Percentiles rank a stretch among this genome's conserved stretches.
phyloP scores from a whole-genome alignment of 2,797 vertebrate genomes.

The Staurois parvus region DNA sequence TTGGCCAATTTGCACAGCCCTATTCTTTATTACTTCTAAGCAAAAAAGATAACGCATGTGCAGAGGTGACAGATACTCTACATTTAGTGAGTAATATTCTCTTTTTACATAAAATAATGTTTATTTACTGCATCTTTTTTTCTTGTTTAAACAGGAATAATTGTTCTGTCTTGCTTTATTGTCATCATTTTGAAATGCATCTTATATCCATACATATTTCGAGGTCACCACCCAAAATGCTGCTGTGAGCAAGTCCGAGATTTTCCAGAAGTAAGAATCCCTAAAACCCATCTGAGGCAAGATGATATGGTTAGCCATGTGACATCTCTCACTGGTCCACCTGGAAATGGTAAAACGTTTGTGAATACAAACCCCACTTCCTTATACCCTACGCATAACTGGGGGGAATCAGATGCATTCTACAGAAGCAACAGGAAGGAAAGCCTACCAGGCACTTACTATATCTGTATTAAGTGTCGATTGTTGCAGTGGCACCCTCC shows the following conservation, averaged over 20 bases:
- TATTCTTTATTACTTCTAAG: no score
- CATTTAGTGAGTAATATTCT: neutral
- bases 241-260: constrained; percentile 64
- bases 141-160: constrained; percentile 65
- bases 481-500: constrained; percentile 58
- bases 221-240: constrained; percentile 64
- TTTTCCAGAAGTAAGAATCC: constrained; percentile 66
- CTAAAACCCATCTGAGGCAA: constrained; percentile 68
- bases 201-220: constrained; percentile 69
- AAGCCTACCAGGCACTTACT: constrained; percentile 55
- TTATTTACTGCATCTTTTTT: constrained; percentile 52
- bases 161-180: constrained; percentile 76
- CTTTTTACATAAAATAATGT: neutral
- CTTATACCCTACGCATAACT: constrained; percentile 43
- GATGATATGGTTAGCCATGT: constrained; percentile 69
- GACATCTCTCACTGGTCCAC: constrained; percentile 63
- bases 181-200: constrained; percentile 76
- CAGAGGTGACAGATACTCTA: neutral
- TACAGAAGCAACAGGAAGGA: constrained; percentile 60
- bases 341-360: constrained; percentile 64
- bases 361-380: constrained; percentile 55
- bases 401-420: constrained; percentile 46
- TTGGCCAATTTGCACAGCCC: no score
- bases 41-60: no score
- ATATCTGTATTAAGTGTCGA: constrained; percentile 70